Percentiles rank a stretch among this genome's conserved stretches.
phyloP scores from a whole-genome alignment of 2,797 vertebrate species.

The Morelia viridis region DNA sequence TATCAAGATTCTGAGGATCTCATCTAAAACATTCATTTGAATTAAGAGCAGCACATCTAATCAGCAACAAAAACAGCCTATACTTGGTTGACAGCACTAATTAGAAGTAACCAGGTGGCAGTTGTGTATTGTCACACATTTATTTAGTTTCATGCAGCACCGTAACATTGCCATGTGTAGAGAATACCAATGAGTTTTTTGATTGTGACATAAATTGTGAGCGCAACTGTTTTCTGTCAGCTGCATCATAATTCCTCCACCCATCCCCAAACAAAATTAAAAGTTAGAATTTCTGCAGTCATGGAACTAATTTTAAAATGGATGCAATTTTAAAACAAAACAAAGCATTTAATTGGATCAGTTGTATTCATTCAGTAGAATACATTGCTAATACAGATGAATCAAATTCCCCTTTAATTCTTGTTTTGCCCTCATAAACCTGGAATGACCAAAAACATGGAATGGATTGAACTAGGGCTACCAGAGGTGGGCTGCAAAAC shows the following conservation, averaged over 20 bases:
- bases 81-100: constrained; percentile 37
- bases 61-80: constrained; percentile 33
- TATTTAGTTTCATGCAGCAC: constrained; percentile 23
- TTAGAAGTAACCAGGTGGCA: constrained; percentile 37
- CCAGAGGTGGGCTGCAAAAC: neutral
- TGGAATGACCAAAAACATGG: neutral
- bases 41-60: constrained; percentile 35
- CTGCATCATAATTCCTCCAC: neutral
- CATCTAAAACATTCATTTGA: constrained; percentile 27
- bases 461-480: neutral
- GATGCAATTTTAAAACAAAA: neutral
- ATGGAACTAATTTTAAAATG: neutral
- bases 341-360: neutral
- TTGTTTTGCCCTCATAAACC: neutral
- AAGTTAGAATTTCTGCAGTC: neutral
- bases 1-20: constrained; percentile 19
- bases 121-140: constrained; percentile 32
- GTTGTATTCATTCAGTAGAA: neutral
- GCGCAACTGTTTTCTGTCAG: neutral
- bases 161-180: constrained; percentile 14
- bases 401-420: neutral
- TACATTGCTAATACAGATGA: neutral
- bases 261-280: neutral
- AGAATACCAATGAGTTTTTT: constrained; percentile 29
- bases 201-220: constrained; percentile 10